Conservation (phyloP, 2,888 invertebrate species). For the Drosophila aldrichi region DNA sequence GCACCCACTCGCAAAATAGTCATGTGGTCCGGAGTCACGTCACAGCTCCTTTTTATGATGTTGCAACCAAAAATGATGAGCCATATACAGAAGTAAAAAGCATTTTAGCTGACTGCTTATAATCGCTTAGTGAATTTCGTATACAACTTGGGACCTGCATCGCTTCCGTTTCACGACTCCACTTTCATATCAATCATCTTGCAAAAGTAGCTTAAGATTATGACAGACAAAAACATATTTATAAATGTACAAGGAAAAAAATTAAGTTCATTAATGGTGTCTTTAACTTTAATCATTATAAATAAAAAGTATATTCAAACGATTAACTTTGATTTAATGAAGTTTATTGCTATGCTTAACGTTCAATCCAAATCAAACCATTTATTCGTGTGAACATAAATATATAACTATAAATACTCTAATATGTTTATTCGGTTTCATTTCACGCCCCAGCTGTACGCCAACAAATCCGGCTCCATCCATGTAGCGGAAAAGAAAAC, state of each 20-base stretch:
- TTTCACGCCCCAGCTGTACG: background rate
- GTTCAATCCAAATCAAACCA: background rate
- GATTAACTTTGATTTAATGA: constrained; percentile 12
- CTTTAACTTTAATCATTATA: background rate
- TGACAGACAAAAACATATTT: no score
- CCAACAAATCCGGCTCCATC: background rate
- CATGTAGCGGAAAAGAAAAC: background rate
- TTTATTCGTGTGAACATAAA: background rate
- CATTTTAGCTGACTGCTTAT: constrained; percentile 42
- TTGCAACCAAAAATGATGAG: constrained; percentile 40
- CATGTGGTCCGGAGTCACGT: constrained; percentile 56
- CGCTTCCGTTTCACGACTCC: constrained; percentile 2
- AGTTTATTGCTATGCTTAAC: background rate
- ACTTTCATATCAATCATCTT: constrained; percentile 52
- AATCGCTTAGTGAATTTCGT: constrained; percentile 55
- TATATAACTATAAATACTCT: background rate
- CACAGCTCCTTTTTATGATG: constrained; percentile 63
- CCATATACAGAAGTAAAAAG: constrained; percentile 35
- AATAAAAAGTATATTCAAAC: constrained; percentile 14
- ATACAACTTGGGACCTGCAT: constrained; percentile 31
- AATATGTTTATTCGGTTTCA: background rate
- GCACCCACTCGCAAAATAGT: constrained; percentile 64
- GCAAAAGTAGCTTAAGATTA: no score
- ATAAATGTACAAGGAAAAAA: no score
- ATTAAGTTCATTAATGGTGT: background rate